phyloP scores from a whole-genome alignment of 1,140 invertebrate genomes.

The Cardiocondyla obscurior region DNA sequence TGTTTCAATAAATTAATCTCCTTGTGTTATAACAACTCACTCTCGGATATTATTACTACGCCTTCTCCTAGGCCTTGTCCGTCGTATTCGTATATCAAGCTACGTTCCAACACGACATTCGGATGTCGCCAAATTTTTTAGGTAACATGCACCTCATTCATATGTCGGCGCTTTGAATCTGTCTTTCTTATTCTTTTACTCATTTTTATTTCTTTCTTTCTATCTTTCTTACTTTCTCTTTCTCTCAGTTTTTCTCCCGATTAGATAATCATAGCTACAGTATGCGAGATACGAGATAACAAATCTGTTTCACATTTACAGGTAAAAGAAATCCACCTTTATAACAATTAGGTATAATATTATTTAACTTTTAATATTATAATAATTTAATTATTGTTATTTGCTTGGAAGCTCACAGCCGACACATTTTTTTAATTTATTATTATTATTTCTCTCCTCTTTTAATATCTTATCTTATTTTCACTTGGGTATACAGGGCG shows the following conservation, averaged over 20 bases:
- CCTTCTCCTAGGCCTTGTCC: constrained; percentile 73
- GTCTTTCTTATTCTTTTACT: constrained; percentile 44
- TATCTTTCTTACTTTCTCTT: constrained; percentile 56
- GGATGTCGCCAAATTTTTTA: constrained; percentile 55
- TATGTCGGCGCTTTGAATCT: constrained; percentile 46
- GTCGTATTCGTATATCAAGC: constrained; percentile 60
- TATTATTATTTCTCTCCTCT: constrained; percentile 74
- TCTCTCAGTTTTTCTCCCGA: constrained; percentile 66
- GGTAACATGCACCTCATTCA: constrained; percentile 48
- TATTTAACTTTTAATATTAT: constrained; percentile 82
- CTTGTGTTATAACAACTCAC: constrained; percentile 73
- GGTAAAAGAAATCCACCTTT: constrained; percentile 80
- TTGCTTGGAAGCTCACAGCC: constrained; percentile 84
- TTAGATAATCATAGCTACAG: constrained; percentile 80
- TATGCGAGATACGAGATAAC: constrained; percentile 81
- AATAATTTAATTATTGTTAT: constrained; percentile 85
- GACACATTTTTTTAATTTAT: constrained; percentile 82
- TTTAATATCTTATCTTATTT: constrained; percentile 77
- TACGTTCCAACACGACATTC: constrained; percentile 42
- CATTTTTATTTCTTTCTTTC: constrained; percentile 51
- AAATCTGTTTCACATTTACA: constrained; percentile 76
- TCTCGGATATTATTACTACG: constrained; percentile 70
- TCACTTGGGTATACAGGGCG: constrained; percentile 74
- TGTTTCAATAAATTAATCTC: constrained; percentile 80
- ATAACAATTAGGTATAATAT: constrained; percentile 82